Evolutionary conservation across 2,113 vertebrate genomes (phyloP), one percentile per base, ranked within the genome.

Genomic region (Sinocyclocheilus grahami): DNA sequence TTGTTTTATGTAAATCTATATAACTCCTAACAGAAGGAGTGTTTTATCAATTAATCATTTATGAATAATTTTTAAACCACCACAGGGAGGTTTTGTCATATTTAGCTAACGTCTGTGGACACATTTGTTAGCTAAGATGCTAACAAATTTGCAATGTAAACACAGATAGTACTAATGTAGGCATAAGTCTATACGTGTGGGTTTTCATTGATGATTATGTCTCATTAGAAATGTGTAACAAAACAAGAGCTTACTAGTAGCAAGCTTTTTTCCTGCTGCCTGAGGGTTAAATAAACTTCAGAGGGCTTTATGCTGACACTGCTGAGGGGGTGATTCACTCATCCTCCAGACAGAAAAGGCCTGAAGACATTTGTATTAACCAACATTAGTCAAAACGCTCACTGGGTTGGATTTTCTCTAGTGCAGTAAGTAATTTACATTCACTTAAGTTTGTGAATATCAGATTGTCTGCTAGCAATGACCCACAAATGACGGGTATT

Each of bases 221-320:
- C 92, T 90, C 67, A 86, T 88, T 90, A 76, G 42, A 76, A 76
- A 51, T 76, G 42, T 74, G 0, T 42, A 74, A 42, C 74, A 76
- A 76, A 76, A 51, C 42, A 46, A 75, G 42, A 27, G 74, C 42
- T 76, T 51, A 51, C 39, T 12, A 27, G 12, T n/a, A 27, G 74
- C 42, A 4, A 51, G 74, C 12, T 16, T 46, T 22, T 46, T 39
- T 81, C 22, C 37, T 46, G 7, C 22, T 6, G n/a, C 58, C 60
- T 27, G 53, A 79, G 13, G 39, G 58, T 10, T 81, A 11, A 63
- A 46, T 48, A 65, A 81, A 63, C 60, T 46, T 27, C n/a, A n/a
- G 55, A n/a, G 22, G 60, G 78, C 8, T 24, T 63, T 16, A 75
- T 27, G 72, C 74, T 76, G 71, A 74, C 37, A 74, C 4, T 42